A percentile compares a stretch with the other conserved stretches of the same genome.
Conservation (phyloP, 2,113 vertebrate genomes). For the Psephotus haematonotus region DNA sequence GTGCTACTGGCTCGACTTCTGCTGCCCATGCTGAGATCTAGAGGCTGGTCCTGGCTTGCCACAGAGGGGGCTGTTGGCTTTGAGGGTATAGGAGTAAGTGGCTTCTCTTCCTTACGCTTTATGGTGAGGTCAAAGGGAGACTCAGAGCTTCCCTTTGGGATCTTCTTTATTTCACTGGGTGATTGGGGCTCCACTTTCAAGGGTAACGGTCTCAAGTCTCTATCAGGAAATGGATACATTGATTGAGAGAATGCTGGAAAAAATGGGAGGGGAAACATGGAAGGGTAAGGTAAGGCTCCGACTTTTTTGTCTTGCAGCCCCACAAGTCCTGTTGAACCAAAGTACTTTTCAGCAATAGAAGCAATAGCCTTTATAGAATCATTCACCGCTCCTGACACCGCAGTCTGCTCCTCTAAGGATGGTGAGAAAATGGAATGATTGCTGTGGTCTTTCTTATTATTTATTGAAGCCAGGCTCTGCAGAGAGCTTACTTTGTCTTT, state of each 20-base stretch:
- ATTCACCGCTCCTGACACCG: conserved; percentile 97
- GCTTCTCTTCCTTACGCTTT: conserved; percentile 91
- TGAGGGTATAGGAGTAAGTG: conserved; percentile 76
- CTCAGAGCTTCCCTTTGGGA: conserved; percentile 84
- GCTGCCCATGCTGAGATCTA: conserved; percentile 94
- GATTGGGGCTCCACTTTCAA: conserved; percentile 89
- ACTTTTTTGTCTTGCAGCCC: conserved; percentile 97
- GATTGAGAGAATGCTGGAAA: conserved; percentile 98
- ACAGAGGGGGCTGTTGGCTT: conserved; percentile 78
- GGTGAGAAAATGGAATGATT: conserved; percentile 88
- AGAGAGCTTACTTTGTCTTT: conserved; percentile 90
- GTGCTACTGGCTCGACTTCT: conserved; percentile 81
- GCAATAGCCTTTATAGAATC: conserved; percentile 99
- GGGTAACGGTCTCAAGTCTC: conserved; percentile 86
- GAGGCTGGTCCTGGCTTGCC: conserved; percentile 89
- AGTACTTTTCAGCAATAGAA: conserved; percentile 99
- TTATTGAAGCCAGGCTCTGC: conserved; percentile 87
- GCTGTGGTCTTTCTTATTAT: conserved; percentile 89
- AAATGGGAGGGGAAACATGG: conserved; percentile 98
- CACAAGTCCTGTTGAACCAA: conserved; percentile 96
- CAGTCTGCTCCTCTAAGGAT: conserved; percentile 93
- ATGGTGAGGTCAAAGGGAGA: conserved; percentile 98
- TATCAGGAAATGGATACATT: conserved; percentile 96
- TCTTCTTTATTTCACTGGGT: conserved; percentile 88
- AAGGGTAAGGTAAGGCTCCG: conserved; percentile 92